A percentile compares a stretch with the other conserved stretches of the same genome.
Evolutionary conservation across 1,140 invertebrate species (phyloP).

Genomic region (Protaetia brevitarsis): DNA sequence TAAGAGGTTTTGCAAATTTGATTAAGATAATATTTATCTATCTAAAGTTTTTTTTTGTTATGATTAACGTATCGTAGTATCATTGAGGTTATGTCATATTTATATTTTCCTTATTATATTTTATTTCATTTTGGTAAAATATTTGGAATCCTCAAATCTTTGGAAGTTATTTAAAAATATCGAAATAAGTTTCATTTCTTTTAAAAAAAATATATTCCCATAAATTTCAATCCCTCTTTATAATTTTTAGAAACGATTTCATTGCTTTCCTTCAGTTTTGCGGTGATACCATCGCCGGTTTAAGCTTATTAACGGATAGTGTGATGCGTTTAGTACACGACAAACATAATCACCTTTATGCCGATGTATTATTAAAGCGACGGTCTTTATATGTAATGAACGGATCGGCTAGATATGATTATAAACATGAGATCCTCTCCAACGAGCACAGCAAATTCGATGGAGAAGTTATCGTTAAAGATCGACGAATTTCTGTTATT

Average conservation of each 20-base stretch:
- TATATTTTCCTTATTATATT: too few relatives aligned
- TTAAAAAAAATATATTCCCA: too few relatives aligned
- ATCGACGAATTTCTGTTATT: constrained; percentile 85
- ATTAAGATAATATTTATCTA: too few relatives aligned
- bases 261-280: constrained; percentile 78
- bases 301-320: constrained; percentile 82
- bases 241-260: constrained; percentile 1
- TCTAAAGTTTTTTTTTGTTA: too few relatives aligned
- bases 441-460: constrained; percentile 74
- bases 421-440: constrained; percentile 85
- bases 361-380: constrained; percentile 76
- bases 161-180: too few relatives aligned
- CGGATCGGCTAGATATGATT: constrained; percentile 79
- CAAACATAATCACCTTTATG: constrained; percentile 60
- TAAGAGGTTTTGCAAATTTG: too few relatives aligned
- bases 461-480: constrained; percentile 59
- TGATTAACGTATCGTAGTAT: too few relatives aligned
- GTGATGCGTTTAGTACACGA: constrained; percentile 87
- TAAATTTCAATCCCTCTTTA: too few relatives aligned
- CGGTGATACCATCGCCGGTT: constrained; percentile 89
- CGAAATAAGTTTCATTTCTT: too few relatives aligned
- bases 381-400: constrained; percentile 93
- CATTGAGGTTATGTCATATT: too few relatives aligned
- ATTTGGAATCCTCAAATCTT: too few relatives aligned
- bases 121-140: too few relatives aligned